Base-by-base conservation (phyloP, 2,888 invertebrate species). In the Notocelia uddmanniana region DNA sequence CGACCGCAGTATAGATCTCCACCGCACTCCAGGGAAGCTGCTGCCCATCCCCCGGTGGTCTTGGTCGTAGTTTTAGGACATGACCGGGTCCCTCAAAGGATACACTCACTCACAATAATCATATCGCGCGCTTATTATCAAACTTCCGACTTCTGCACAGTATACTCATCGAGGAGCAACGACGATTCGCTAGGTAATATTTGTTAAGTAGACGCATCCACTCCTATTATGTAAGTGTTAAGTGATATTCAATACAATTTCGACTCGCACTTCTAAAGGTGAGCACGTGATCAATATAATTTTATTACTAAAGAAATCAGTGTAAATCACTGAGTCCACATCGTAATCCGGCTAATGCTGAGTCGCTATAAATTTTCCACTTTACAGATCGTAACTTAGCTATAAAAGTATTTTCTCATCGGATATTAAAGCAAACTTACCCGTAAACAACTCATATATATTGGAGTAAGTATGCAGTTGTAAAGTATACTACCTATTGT, bases 341-440 rank as follows among this genome's bases (percentile, higher is more conserved):
- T 21, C 66, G 58, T 60, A 67, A 71, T 66, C 59, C 67, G 26
- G 67, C 67, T 71, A 67, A 71, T 67, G 55, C 59, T 52, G 59
- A 21, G 54, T 55, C 15, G 67, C 71, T 67, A 67, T 71, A 71
- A 71, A 71, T 71, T 67, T 67, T 71, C 48, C 45, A 71, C 71
- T 67, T 71, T 71, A 71, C 59, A 60, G 71, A 67, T 60, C 71
- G 54, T 71, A 67, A 71, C 67, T 34, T 23, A 8, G 54, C 55
- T 54, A 37, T 71, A 67, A 67, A 63, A 54, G 64, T 67, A 67
- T 67, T 71, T 70, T 67, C 67, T 60, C 66, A 54, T 55, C 10
- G 71, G 67, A 23, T 71, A 71, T 71, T 67, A 67, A 67, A 71
- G 66, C n/a, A 54, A 69, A 69, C 60, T 18, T 37, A 23, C 19